These are phyloP conservation scores for Sipha maydis DNA, from an alignment of 2,888 invertebrate species.

Conservation along the genomic window DNA sequence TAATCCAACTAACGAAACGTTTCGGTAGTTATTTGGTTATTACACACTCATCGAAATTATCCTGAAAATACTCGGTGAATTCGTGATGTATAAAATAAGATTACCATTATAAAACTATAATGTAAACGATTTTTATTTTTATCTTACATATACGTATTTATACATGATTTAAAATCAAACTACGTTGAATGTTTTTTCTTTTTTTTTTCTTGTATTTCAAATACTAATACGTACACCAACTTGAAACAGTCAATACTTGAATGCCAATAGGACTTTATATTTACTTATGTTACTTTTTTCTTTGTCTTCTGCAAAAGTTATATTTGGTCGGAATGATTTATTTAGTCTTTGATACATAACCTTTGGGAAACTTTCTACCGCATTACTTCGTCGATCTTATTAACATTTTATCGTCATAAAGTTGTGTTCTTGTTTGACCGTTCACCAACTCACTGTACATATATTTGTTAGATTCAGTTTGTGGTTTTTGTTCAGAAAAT, in stretches of 20 bases:
- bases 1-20: no score
- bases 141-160: no score
- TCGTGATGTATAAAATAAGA: neutral
- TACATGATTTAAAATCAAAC: neutral
- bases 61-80: no score
- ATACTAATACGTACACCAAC: neutral
- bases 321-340: slow-evolving; percentile 27
- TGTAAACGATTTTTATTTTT: neutral
- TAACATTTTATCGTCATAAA: slow-evolving; percentile 35
- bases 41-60: no score
- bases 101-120: neutral
- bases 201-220: neutral
- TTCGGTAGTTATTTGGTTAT: no score
- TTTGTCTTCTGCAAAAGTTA: slow-evolving; percentile 42
- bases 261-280: slow-evolving; percentile 41
- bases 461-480: slow-evolving; percentile 5
- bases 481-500: neutral
- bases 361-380: slow-evolving; percentile 4
- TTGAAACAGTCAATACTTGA: slow-evolving; percentile 21
- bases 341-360: slow-evolving; percentile 47
- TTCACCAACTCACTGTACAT: neutral
- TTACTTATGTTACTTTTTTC: slow-evolving; percentile 40
- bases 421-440: slow-evolving; percentile 41
- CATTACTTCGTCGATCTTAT: slow-evolving; percentile 36
- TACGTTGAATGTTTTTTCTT: neutral